Evolutionary conservation across 1,140 invertebrate genomes (phyloP), one percentile per base, ranked within the genome.

Genomic region (Aphaenogaster rudis): DNA sequence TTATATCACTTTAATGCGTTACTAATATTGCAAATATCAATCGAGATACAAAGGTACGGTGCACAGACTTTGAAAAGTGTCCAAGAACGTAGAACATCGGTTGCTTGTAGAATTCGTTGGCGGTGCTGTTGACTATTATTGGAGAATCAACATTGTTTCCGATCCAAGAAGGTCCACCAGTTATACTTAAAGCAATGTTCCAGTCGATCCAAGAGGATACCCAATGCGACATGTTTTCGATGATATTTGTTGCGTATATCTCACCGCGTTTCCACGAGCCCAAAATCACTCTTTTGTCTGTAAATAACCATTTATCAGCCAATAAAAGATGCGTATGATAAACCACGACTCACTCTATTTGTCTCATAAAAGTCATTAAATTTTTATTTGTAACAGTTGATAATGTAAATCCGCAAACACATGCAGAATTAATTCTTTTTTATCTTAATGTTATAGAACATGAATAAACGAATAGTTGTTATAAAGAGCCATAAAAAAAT

Each of bases 31-130:
- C 6, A 15, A 61, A 5, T 63, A 63, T 33, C 2, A 77, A 45
- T 28, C 2, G 1, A 80, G 5, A 3, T 5, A 42, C 28, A 85
- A 72, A 63, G 1, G 3, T 36, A 17, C 5, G n/a, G 11, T 59
- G 39, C 54, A 98, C 94, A 91, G 98, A 98, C 95, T 97, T 98
- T 50, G 97, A 97, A 88, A 99, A 98, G 95, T 99, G 98, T 1
- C 97, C 98, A 90, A 99, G 95, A 11, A 96, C 97, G 94, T 99
- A 99, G 94, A 97, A 99, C 96, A 98, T 98, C 0, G 98, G 98
- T 90, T 99, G 98, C 93, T 98, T 98, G 92, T 98, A 98, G 92
- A 99, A 98, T 93, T 98, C 97, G 21, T 96, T 94, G 3, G 89
- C 92, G 11, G 96, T 95, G 0, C 96, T 94, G 90, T 98, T 97